Evolutionary conservation across 2,113 vertebrate genomes (phyloP), one percentile per base, ranked within the genome.

Genomic region (Grammomys surdaster): DNA sequence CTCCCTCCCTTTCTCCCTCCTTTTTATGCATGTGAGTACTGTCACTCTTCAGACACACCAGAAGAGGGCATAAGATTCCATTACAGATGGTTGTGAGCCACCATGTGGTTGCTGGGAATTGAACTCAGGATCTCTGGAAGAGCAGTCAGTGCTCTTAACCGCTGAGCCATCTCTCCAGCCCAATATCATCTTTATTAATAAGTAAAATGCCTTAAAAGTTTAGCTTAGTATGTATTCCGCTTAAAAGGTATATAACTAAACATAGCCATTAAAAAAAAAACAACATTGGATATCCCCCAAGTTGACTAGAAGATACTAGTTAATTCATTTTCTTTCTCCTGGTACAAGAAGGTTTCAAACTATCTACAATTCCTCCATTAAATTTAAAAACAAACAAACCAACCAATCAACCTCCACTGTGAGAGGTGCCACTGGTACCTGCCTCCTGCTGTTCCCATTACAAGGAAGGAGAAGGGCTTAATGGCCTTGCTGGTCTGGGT

Each of bases 361-460:
- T 91, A 90, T 75, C 97, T 77, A 96, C 81, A 97, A 96, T 89
- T 94, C 95, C 88, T 95, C 91, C 73, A 76, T 67, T 96, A 97
- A 97, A 70, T 82, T 91, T 69, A 96, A 96, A 95, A 95, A 91
- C 19, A 86, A 91, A 67, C 65, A 24, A 93, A 95, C 22, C 95
- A 97, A 72, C 26, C 85, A 95, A 94, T 84, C 89, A 96, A 92
- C 24, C 89, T 91, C 88, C 58, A 81, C 85, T 97, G 94, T 96
- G 78, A 97, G 60, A 97, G 94, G 91, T 84, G 70, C 95, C 96
- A 89, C 22, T 78, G 78, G 91, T 65, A 78, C 92, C 92, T 87
- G 94, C 76, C 96, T 95, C 88, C 92, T 54, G 36, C 48, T 90
- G 46, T 90, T 89, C 60, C 40, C 7, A 5, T 77, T 70, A 97